phyloP scores from a whole-genome alignment of 37 sponge, comb jelly and placozoan species.

The Axinella damicornis region DNA sequence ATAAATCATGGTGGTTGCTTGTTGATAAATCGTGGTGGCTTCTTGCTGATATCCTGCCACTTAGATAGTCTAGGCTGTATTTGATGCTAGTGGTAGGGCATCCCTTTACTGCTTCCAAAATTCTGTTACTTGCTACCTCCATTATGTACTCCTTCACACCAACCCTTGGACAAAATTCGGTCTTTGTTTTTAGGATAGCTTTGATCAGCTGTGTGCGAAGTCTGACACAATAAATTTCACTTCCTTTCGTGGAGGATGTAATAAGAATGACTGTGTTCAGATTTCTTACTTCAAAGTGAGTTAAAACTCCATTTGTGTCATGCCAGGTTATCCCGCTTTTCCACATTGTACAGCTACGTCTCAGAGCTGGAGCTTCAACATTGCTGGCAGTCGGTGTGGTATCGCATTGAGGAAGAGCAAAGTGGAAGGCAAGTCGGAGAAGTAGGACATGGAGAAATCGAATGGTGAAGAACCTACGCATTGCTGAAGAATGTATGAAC shows the following conservation, averaged over 20 bases:
- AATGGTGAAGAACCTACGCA: not conserved
- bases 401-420: not conserved
- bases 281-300: constrained; percentile 2
- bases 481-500: not conserved
- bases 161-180: not conserved
- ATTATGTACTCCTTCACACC: not conserved
- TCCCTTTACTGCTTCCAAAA: no score
- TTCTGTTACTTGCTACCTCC: not conserved
- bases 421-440: constrained; percentile 13
- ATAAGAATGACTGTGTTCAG: not conserved
- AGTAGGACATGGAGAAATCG: constrained; percentile 35
- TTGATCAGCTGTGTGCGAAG: constrained; percentile 8
- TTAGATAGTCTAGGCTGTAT: no score
- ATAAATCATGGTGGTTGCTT: no score
- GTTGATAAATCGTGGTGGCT: no score
- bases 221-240: constrained; percentile 14
- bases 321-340: constrained; percentile 27
- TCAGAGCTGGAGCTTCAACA: not conserved
- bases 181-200: constrained; percentile 3
- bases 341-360: constrained; percentile 8
- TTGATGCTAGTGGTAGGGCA: not conserved
- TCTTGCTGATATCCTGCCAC: no score
- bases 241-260: not conserved
- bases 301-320: constrained; percentile 4
- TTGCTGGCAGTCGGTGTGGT: not conserved